A percentile compares a stretch with the other conserved stretches of the same genome.
These are phyloP conservation scores for Athetis lepigone DNA, from an alignment of 2,888 invertebrate genomes.

Conservation along the genomic window DNA sequence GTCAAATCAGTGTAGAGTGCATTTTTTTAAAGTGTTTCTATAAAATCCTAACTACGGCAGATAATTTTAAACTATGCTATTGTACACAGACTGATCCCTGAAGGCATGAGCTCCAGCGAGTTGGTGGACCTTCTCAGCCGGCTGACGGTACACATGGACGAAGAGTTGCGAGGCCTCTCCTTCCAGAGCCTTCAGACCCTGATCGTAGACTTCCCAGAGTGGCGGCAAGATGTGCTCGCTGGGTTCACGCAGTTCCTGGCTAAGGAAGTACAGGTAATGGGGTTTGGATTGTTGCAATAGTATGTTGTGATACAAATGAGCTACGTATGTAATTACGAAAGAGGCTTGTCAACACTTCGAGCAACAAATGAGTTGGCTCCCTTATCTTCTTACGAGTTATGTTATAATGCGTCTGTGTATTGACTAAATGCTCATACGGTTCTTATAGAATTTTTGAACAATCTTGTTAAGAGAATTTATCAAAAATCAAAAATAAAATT, in stretches of 20 bases:
- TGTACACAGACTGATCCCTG: slow-evolving; percentile 95
- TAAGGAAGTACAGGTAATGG: slow-evolving; percentile 94
- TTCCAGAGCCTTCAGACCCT: slow-evolving; percentile 98
- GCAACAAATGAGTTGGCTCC: too few species aligned
- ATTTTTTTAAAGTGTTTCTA: neutral
- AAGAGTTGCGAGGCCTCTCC: slow-evolving; percentile 97
- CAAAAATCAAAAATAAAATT: too few species aligned
- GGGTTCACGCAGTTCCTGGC: slow-evolving; percentile 98
- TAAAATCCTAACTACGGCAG: neutral
- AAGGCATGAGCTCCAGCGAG: slow-evolving; percentile 98
- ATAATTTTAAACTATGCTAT: neutral
- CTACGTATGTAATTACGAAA: too few species aligned
- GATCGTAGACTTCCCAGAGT: slow-evolving; percentile 98
- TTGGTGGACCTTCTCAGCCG: slow-evolving; percentile 98
- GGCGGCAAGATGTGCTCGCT: slow-evolving; percentile 98
- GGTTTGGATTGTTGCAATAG: too few species aligned
- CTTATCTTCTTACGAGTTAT: too few species aligned
- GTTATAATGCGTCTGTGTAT: too few species aligned
- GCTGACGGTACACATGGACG: slow-evolving; percentile 99
- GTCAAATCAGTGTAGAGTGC: neutral
- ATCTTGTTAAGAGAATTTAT: too few species aligned
- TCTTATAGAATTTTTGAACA: too few species aligned
- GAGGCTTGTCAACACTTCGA: too few species aligned
- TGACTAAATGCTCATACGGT: too few species aligned
- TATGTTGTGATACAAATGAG: too few species aligned